Base-by-base conservation (phyloP, 2,797 vertebrate species). In the Chrysocyon brachyurus region DNA sequence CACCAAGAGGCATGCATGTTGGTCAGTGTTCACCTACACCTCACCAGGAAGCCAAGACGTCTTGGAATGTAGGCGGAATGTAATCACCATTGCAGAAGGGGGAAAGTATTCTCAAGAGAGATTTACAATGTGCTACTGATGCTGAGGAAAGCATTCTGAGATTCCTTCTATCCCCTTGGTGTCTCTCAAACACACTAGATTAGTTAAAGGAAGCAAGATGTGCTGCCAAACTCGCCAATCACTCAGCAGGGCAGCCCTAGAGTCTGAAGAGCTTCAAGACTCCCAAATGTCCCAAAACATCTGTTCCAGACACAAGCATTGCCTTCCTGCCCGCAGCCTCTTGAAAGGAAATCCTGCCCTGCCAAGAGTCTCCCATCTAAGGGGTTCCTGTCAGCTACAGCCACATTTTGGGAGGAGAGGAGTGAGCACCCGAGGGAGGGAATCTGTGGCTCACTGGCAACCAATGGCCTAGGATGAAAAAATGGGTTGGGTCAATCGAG, bases 201-300 rank as follows among this genome's bases (percentile, higher is more conserved):
- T 91, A 88, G 89, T 91, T 95, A 63, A 87, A 87, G 83, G 92
- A 94, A 94, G 90, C 86, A 79, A 70, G 97, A 96, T 33, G 72
- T 93, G 49, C 87, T 64, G 96, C 92, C 93, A 95, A 86, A 36
- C 72, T 82, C 92, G 90, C 87, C 77, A 33, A 61, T 75, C 87
- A 73, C 97, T 77, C 94, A 79, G 94, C 92, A 64, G 93, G 93
- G 72, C 72, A 73, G 94, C 93, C 54, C 78, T 1, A 7, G 46
- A 57, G 40, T 57, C 92, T 54, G 72, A 94, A 63, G 82, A 91
- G 73, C 61, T 93, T 73, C 77, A 70, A 63, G 95, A 61, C 89
- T 90, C 79, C 56, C 31, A 28, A 90, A 11, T 28, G 95, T 64
- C 95, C 85, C 46, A 0, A 92, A 84, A 95, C 95, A 95, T 93